These are phyloP conservation scores for Dryobotodes eremita DNA, from an alignment of 2,888 invertebrate genomes.

Conservation along the genomic window DNA sequence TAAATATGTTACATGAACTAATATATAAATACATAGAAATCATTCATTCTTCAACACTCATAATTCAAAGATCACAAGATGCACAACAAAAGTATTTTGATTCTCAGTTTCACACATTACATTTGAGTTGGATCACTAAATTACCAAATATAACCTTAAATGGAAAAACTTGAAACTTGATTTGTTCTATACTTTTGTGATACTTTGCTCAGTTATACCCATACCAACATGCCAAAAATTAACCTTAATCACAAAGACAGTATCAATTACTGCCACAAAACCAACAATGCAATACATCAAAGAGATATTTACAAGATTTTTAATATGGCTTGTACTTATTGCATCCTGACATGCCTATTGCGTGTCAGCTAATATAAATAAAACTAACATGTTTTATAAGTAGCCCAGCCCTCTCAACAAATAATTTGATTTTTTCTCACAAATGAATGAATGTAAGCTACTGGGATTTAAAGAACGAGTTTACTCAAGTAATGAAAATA, in stretches of 20 bases:
- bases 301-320: constrained; percentile 72
- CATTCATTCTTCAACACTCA: constrained; percentile 63
- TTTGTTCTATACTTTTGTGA: constrained; percentile 45
- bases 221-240: constrained; percentile 55
- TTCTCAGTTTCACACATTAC: constrained; percentile 26
- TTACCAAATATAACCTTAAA: constrained; percentile 21
- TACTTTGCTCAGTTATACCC: constrained; percentile 36
- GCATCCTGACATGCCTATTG: constrained; percentile 21
- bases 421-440: neutral
- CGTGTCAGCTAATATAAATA: constrained; percentile 16
- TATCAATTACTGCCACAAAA: constrained; percentile 46
- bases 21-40: constrained; percentile 72
- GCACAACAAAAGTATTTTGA: constrained; percentile 53
- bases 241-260: constrained; percentile 62
- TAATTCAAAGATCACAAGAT: constrained; percentile 44
- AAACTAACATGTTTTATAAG: constrained; percentile 25
- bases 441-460: constrained; percentile 13
- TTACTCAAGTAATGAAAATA: constrained; percentile 31
- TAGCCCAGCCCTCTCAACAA: neutral
- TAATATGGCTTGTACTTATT: constrained; percentile 25
- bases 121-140: constrained; percentile 14
- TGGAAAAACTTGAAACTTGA: constrained; percentile 29
- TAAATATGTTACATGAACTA: constrained; percentile 61
- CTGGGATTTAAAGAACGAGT: constrained; percentile 1
- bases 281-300: constrained; percentile 57